phyloP scores from a whole-genome alignment of 2,113 vertebrate genomes.

The Semnornis frantzii region DNA sequence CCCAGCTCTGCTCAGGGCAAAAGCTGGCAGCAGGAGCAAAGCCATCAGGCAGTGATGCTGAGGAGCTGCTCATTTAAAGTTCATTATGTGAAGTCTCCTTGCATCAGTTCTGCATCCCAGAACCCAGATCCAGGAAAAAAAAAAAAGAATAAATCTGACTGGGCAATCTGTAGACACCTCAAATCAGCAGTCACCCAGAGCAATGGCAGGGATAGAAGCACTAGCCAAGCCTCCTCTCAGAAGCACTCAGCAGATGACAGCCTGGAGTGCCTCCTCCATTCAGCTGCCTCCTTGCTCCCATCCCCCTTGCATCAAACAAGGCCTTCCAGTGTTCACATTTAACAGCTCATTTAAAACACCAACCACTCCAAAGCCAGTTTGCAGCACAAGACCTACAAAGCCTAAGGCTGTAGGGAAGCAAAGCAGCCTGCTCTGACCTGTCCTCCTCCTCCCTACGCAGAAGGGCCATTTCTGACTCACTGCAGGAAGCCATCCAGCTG shows the following conservation, averaged over 20 bases:
- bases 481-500: background rate
- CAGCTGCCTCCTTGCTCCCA: background rate
- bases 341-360: background rate
- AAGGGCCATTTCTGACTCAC: background rate
- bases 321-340: background rate
- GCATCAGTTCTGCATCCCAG: background rate
- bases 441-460: background rate
- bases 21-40: background rate
- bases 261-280: background rate
- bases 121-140: background rate
- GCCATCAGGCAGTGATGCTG: background rate
- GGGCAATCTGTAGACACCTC: background rate
- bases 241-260: background rate
- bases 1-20: background rate
- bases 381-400: background rate
- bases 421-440: background rate
- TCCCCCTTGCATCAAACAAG: background rate
- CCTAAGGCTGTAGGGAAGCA: too few relatives aligned
- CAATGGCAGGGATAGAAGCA: background rate
- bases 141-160: background rate
- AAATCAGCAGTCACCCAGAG: background rate
- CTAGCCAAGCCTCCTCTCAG: background rate
- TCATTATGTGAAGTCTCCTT: background rate
- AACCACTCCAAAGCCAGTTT: background rate
- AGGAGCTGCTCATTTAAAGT: background rate